phyloP scores from a whole-genome alignment of 2,113 vertebrate species.

The Ivindomyrus marchei region DNA sequence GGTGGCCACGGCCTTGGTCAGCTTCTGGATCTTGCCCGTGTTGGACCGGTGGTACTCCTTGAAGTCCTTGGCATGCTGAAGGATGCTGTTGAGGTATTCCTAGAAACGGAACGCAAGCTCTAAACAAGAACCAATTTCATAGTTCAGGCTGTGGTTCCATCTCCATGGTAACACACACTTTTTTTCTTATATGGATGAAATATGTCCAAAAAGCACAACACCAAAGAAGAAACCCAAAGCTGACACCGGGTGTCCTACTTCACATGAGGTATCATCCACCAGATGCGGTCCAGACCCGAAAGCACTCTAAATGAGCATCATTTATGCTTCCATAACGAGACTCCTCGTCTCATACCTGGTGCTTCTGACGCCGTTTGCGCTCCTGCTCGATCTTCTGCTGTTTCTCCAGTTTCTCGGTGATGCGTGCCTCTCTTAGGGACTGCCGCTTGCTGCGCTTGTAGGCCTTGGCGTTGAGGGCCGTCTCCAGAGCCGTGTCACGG shows the following conservation, averaged over 20 bases:
- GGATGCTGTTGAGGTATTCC: conserved; percentile 99
- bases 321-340: neutral
- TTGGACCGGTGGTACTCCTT: conserved; percentile 94
- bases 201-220: neutral
- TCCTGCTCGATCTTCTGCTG: conserved; percentile 99
- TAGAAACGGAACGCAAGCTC: conserved; percentile 34
- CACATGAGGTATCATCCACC: neutral
- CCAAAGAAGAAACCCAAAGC: neutral
- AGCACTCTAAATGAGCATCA: neutral
- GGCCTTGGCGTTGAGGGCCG: conserved; percentile 89
- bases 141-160: neutral
- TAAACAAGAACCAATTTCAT: neutral
- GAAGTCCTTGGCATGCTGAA: conserved; percentile 96
- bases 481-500: conserved; percentile 88
- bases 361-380: conserved; percentile 89
- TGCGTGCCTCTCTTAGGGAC: conserved; percentile 86
- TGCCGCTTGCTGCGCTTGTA: conserved; percentile 97
- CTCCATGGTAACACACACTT: neutral
- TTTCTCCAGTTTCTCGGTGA: conserved; percentile 97
- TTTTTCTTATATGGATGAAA: neutral
- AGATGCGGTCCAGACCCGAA: neutral
- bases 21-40: conserved; percentile 88
- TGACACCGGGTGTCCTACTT: too few relatives aligned
- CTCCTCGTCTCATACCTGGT: conserved; percentile 69
- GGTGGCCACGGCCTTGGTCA: conserved; percentile 89